A percentile compares a stretch with the other conserved stretches of the same genome.
Conservation (phyloP, 2,113 vertebrate species). For the Condylura cristata region DNA sequence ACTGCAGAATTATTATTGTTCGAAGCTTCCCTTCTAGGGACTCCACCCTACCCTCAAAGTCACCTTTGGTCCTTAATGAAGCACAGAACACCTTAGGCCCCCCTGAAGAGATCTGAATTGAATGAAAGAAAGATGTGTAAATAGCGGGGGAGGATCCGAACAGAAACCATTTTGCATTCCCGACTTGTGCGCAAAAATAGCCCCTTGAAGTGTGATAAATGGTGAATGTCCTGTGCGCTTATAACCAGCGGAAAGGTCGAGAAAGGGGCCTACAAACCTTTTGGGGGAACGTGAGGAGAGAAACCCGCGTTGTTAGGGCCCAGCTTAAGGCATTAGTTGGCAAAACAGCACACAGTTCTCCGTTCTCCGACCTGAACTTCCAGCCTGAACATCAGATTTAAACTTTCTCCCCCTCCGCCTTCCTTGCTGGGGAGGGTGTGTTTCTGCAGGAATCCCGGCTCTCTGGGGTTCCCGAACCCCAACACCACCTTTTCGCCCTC, state of each 20-base stretch:
- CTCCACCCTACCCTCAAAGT: neutral
- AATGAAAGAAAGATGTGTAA: conserved; percentile 37
- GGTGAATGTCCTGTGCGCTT: neutral
- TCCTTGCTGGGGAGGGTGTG: neutral
- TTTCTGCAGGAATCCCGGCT: neutral
- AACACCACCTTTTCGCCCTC: neutral
- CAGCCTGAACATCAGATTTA: neutral
- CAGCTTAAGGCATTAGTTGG: neutral
- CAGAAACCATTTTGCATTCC: conserved; percentile 56
- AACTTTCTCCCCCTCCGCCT: neutral
- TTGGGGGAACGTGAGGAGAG: neutral
- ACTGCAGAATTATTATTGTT: conserved; percentile 46
- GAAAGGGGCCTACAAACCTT: neutral
- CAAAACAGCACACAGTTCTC: conserved; percentile 7
- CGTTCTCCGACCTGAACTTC: neutral
- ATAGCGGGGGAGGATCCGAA: neutral
- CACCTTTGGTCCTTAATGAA: neutral
- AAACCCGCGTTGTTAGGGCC: neutral
- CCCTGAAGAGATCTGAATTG: neutral
- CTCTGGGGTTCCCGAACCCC: neutral
- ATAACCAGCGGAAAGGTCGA: neutral
- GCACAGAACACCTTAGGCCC: neutral
- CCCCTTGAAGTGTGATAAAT: neutral
- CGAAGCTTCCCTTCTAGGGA: neutral
- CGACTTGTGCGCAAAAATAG: neutral